phyloP scores from a whole-genome alignment of 2,797 vertebrate species.

The Pogoniulus pusillus region DNA sequence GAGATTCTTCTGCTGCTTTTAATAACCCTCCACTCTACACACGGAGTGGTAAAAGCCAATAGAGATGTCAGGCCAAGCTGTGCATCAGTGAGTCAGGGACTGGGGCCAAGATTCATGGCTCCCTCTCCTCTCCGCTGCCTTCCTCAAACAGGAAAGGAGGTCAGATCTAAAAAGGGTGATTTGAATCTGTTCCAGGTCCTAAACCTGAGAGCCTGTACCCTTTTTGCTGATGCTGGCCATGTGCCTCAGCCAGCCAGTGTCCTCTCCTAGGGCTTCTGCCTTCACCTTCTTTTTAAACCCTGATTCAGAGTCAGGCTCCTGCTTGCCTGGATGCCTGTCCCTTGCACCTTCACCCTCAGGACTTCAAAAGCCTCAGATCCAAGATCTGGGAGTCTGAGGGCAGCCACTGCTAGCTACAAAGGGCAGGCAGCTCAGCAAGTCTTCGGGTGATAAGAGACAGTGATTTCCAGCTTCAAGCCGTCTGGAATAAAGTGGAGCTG shows the following conservation, averaged over 20 bases:
- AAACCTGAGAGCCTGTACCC: background rate
- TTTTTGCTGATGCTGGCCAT: background rate
- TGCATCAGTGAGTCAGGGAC: background rate
- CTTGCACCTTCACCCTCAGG: background rate
- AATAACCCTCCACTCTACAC: background rate
- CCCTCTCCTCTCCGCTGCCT: background rate
- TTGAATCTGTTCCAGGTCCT: constrained; percentile 33
- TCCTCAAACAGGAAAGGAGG: constrained; percentile 2
- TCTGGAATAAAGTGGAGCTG: constrained; percentile 30
- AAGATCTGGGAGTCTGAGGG: background rate
- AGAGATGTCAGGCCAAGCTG: background rate
- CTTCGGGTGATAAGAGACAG: background rate
- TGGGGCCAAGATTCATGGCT: background rate
- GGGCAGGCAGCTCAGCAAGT: constrained; percentile 36
- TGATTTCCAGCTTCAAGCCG: constrained; percentile 2
- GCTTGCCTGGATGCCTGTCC: background rate
- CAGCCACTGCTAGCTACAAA: background rate
- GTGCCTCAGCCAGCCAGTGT: constrained; percentile 15
- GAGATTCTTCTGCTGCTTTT: constrained; percentile 21
- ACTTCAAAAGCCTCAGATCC: constrained; percentile 4
- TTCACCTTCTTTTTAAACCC: background rate
- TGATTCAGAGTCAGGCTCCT: background rate
- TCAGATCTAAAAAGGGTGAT: constrained; percentile 31
- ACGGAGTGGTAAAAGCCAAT: background rate
- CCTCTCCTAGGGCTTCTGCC: background rate